Conservation (phyloP, 2,888 invertebrate species). For the Xylota sylvarum region DNA sequence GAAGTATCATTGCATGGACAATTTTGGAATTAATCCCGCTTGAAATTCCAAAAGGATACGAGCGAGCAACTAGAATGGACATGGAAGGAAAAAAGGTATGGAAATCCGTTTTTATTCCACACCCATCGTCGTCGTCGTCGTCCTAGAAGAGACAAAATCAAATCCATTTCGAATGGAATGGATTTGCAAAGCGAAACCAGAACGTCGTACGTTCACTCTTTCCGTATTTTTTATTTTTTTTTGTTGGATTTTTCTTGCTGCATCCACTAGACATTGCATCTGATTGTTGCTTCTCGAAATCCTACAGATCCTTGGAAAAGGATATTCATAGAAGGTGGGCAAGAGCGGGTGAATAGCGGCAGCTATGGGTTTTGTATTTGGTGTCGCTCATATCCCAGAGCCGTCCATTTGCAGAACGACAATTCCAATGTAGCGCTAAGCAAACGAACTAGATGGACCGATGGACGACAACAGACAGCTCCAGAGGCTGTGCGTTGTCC, state of each 20-base stretch:
- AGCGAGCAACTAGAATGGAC: slow-evolving; percentile 30
- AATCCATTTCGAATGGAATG: slow-evolving; percentile 66
- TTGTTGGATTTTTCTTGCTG: slow-evolving; percentile 12
- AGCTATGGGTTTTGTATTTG: slow-evolving; percentile 55
- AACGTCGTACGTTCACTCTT: neutral
- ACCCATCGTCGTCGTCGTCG: slow-evolving; percentile 2
- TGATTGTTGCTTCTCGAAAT: slow-evolving; percentile 63
- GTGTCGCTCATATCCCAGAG: slow-evolving; percentile 54
- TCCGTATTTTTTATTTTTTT: slow-evolving; percentile 11
- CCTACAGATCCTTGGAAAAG: slow-evolving; percentile 31
- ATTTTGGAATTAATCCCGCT: slow-evolving; percentile 62
- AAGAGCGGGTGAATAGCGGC: slow-evolving; percentile 3
- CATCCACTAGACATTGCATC: slow-evolving; percentile 34
- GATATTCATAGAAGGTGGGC: neutral
- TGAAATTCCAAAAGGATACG: slow-evolving; percentile 49
- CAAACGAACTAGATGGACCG: slow-evolving; percentile 60
- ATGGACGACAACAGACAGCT: slow-evolving; percentile 42
- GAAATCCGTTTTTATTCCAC: slow-evolving; percentile 30
- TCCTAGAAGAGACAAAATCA: slow-evolving; percentile 45
- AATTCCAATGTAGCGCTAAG: slow-evolving; percentile 68
- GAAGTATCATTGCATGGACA: slow-evolving; percentile 62
- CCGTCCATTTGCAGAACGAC: slow-evolving; percentile 62
- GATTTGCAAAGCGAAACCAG: slow-evolving; percentile 58
- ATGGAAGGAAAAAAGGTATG: slow-evolving; percentile 30
- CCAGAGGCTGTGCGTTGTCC: slow-evolving; percentile 35